Evolutionary conservation across 2,113 vertebrate species (phyloP).

Genomic region (Prietella phreatophila): DNA sequence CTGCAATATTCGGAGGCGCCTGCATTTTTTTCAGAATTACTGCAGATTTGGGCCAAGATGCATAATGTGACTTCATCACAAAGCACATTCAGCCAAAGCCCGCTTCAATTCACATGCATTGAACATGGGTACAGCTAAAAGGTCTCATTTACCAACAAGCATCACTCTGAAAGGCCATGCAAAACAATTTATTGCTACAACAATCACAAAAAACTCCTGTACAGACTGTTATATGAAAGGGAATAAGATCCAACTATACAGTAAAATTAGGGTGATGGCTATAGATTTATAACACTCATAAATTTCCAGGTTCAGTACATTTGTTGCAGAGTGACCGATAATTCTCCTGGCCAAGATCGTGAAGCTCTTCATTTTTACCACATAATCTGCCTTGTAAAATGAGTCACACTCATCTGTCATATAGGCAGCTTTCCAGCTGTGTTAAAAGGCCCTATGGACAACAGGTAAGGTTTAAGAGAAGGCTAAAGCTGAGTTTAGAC

Average conservation of each 20-base stretch:
- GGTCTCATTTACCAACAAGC: no score
- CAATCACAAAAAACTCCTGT: no score
- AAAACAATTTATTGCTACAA: no score
- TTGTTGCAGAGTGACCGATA: background rate
- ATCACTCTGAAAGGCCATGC: no score
- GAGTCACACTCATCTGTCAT: background rate
- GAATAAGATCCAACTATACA: background rate
- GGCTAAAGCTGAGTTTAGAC: background rate
- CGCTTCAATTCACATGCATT: no score
- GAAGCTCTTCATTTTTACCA: background rate
- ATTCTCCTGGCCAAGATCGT: background rate
- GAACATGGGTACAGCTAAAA: no score
- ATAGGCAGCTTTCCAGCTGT: slow-evolving; percentile 1
- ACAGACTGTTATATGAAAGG: no score
- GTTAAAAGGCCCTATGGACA: background rate
- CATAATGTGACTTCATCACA: no score
- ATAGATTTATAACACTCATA: background rate
- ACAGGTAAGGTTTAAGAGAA: background rate
- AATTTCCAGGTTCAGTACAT: background rate
- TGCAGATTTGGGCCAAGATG: no score
- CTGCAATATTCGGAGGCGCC: no score
- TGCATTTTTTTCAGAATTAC: no score
- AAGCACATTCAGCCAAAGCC: no score
- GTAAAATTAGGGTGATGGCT: background rate
- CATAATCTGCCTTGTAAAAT: slow-evolving; percentile 15